These are phyloP conservation scores for Limenitis camilla DNA, from an alignment of 2,888 invertebrate species.

Conservation along the genomic window DNA sequence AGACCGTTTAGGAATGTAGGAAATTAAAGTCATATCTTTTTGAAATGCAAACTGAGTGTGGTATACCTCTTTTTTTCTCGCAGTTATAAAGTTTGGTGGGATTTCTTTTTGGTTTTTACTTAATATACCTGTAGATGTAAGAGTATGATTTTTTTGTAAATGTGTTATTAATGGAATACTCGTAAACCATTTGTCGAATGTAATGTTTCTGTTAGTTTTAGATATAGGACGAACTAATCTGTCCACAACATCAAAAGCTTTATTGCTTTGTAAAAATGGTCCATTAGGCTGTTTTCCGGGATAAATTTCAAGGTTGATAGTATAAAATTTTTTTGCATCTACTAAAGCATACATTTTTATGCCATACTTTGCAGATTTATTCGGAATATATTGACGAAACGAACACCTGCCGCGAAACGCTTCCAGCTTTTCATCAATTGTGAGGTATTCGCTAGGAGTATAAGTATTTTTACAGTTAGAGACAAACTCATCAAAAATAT, in stretches of 20 bases:
- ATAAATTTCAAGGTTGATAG: constrained; percentile 13
- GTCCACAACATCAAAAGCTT: constrained; percentile 22
- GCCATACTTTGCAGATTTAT: constrained; percentile 23
- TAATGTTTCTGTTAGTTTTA: constrained; percentile 21
- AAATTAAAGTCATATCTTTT: constrained; percentile 29
- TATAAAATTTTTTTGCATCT: constrained; percentile 21
- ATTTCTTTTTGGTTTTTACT: not conserved
- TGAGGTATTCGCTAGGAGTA: constrained; percentile 15
- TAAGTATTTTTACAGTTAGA: constrained; percentile 14
- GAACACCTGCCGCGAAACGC: constrained; percentile 22
- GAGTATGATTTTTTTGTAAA: not conserved
- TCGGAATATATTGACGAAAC: constrained; percentile 20
- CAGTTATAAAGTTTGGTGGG: no score
- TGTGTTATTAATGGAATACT: not conserved
- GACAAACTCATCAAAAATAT: constrained; percentile 15
- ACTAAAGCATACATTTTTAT: constrained; percentile 21
- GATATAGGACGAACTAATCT: constrained; percentile 23
- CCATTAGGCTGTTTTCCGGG: constrained; percentile 20
- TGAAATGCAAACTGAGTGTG: constrained; percentile 10
- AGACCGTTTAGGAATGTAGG: constrained; percentile 32
- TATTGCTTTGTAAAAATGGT: constrained; percentile 11
- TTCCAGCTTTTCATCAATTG: constrained; percentile 23
- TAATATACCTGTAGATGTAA: no score
- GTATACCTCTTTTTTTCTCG: no score
- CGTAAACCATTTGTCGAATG: not conserved